These are phyloP conservation scores for Spheniscus humboldti DNA, from an alignment of 2,797 vertebrate species.

Conservation along the genomic window DNA sequence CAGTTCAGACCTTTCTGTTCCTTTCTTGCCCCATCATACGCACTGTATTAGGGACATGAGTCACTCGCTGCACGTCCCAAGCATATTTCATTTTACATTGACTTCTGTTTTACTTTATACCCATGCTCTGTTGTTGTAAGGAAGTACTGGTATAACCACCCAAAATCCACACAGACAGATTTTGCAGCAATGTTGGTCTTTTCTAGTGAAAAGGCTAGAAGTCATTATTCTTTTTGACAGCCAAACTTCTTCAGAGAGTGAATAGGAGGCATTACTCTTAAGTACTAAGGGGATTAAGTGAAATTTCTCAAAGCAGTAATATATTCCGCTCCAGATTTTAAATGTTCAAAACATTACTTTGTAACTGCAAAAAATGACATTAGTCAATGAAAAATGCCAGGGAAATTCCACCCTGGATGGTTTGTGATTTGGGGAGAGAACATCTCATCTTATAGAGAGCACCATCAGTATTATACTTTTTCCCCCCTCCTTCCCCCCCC, in stretches of 20 bases:
- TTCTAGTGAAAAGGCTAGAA: background rate
- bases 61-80: fast-evolving
- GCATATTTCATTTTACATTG: background rate
- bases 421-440: background rate
- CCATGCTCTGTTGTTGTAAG: background rate
- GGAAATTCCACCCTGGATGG: background rate
- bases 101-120: background rate
- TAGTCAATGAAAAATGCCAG: background rate
- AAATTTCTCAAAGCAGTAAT: background rate
- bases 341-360: background rate
- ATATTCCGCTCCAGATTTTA: background rate
- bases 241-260: background rate
- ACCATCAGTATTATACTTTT: too few relatives aligned
- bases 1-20: background rate
- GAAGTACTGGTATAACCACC: background rate
- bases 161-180: background rate
- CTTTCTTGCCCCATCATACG: fast-evolving
- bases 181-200: background rate
- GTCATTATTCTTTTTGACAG: background rate
- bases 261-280: background rate
- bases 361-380: background rate
- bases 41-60: fast-evolving
- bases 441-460: background rate
- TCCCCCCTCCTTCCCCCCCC: too few relatives aligned
- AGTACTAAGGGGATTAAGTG: background rate